These are phyloP conservation scores for Tichodroma muraria DNA, from an alignment of 2,113 vertebrate species.

Conservation along the genomic window DNA sequence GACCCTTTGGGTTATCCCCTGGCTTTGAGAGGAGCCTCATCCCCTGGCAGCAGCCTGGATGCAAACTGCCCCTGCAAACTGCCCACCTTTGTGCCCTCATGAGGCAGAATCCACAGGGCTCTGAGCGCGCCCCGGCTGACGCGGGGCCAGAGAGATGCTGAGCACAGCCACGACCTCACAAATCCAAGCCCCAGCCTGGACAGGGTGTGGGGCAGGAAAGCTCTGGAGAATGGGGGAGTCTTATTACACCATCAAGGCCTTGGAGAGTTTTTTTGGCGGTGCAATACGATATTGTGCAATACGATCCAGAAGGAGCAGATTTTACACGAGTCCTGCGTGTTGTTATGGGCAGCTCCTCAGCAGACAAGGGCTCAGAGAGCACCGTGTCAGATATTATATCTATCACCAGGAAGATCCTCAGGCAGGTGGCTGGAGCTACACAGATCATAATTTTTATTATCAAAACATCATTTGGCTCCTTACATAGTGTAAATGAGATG, in stretches of 20 bases:
- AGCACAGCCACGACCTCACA: background rate
- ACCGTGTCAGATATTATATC: background rate
- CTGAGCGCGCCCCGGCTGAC: no score
- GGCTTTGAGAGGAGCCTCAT: rapidly evolving
- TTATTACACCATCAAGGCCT: background rate
- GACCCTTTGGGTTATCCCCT: no score
- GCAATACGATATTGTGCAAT: background rate
- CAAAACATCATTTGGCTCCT: constrained; percentile 3
- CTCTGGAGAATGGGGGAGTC: background rate
- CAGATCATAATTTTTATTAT: constrained; percentile 7
- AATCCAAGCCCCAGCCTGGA: background rate
- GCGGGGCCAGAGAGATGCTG: background rate
- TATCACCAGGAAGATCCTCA: background rate
- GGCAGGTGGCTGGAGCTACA: background rate
- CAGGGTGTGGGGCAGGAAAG: background rate
- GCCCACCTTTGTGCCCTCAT: no score
- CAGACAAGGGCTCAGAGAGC: background rate
- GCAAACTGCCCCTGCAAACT: background rate
- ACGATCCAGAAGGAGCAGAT: no score
- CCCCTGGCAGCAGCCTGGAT: rapidly evolving
- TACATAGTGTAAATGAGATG: background rate
- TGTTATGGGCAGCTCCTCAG: background rate
- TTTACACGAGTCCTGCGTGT: background rate
- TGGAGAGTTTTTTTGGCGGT: background rate
- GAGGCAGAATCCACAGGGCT: background rate